These are phyloP conservation scores for Criorhina ranunculi DNA, from an alignment of 2,888 invertebrate genomes.

Conservation along the genomic window DNA sequence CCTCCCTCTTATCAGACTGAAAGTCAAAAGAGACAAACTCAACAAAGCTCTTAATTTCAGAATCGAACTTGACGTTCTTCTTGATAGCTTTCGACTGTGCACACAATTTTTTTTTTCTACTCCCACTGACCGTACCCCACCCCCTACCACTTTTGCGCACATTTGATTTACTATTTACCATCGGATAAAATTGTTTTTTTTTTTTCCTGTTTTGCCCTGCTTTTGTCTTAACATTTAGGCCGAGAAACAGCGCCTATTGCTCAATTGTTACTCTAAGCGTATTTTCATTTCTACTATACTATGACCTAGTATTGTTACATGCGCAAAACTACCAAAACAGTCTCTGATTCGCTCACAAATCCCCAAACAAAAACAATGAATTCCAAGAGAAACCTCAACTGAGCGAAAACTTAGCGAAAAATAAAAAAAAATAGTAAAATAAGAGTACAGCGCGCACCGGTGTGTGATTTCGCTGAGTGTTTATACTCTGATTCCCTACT, in stretches of 20 bases:
- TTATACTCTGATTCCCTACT: conserved; percentile 46
- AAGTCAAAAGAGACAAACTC: conserved; percentile 39
- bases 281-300: conserved; percentile 55
- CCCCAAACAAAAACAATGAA: conserved; percentile 40
- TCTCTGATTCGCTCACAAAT: conserved; percentile 11
- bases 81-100: conserved; percentile 50
- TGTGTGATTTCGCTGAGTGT: too few relatives aligned
- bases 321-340: conserved; percentile 68
- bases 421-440: not conserved
- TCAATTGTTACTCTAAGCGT: conserved; percentile 56
- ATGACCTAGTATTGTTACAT: conserved; percentile 73
- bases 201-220: not conserved
- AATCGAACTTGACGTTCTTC: conserved; percentile 76
- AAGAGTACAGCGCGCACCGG: too few relatives aligned
- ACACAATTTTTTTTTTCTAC: conserved; percentile 79
- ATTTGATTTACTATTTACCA: conserved; percentile 70
- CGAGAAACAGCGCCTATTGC: conserved; percentile 60
- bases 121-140: conserved; percentile 81
- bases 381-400: conserved; percentile 21
- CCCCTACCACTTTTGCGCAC: conserved; percentile 20
- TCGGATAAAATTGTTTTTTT: conserved; percentile 24
- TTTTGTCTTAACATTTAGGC: conserved; percentile 38
- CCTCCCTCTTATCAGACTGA: conserved; percentile 27
- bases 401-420: conserved; percentile 44
- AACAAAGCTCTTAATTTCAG: conserved; percentile 44